Percentiles rank a stretch among this genome's conserved stretches.
Conservation (phyloP, 2,888 invertebrate genomes). For the Dusona sp. region DNA sequence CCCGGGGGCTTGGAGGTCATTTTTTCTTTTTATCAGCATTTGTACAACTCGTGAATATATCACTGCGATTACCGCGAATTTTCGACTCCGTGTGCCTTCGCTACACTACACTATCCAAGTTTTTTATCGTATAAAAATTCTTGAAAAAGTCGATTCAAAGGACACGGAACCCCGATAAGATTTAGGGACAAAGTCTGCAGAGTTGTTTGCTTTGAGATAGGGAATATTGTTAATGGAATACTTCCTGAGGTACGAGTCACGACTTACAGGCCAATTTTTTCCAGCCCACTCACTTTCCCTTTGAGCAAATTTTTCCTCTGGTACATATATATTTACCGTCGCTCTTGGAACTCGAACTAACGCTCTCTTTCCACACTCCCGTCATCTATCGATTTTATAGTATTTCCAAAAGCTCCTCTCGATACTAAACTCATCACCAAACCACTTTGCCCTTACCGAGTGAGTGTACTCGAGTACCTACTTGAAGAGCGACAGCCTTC, state of each 20-base stretch:
- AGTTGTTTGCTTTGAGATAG: background rate
- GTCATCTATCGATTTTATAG: constrained; percentile 33
- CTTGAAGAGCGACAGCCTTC: constrained; percentile 58
- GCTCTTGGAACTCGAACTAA: background rate
- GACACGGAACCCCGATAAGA: background rate
- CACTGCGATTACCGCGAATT: background rate
- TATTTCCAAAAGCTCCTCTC: constrained; percentile 34
- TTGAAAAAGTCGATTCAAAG: background rate
- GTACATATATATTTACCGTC: background rate
- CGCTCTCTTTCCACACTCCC: background rate
- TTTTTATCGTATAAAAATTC: background rate
- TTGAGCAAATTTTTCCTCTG: background rate
- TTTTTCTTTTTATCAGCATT: background rate
- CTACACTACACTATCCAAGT: background rate
- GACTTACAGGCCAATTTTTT: background rate
- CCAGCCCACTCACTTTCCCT: background rate
- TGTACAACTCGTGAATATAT: background rate
- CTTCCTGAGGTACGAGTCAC: background rate
- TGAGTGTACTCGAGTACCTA: constrained; percentile 45
- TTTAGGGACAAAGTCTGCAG: background rate
- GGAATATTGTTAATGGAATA: background rate
- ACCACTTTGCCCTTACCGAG: constrained; percentile 8
- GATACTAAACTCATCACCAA: constrained; percentile 9
- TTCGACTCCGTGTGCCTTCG: background rate
- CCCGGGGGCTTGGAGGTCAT: background rate